Evolutionary conservation across 1,140 invertebrate species (phyloP).

Genomic region (Oryzaephilus surinamensis): DNA sequence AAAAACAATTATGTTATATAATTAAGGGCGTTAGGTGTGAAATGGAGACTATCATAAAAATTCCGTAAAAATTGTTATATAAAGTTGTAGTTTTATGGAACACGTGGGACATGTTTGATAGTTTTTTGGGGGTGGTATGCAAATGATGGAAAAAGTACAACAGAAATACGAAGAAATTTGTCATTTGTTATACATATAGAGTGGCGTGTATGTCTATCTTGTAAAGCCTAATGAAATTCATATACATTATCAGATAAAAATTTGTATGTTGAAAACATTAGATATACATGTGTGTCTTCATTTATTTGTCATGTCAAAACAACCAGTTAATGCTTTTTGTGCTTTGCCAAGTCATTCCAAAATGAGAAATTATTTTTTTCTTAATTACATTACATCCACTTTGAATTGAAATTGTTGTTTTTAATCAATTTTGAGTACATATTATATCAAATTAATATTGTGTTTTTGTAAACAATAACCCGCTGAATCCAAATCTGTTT

Average conservation of each 20-base stretch:
- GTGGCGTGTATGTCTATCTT: constrained; percentile 3
- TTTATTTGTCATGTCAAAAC: constrained; percentile 9
- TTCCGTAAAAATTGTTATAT: constrained; percentile 4
- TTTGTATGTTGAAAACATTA: constrained; percentile 11
- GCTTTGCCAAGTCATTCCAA: too few relatives aligned
- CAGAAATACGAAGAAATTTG: too few relatives aligned
- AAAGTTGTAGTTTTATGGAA: constrained; percentile 8
- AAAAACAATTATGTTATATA: too few relatives aligned
- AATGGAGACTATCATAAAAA: neutral
- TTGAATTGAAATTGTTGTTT: too few relatives aligned
- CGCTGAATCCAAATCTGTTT: too few relatives aligned
- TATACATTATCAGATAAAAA: constrained; percentile 11
- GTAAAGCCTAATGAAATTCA: constrained; percentile 10
- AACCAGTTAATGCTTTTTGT: too few relatives aligned
- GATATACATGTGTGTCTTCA: constrained; percentile 4
- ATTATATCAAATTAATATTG: too few relatives aligned
- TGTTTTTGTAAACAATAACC: too few relatives aligned
- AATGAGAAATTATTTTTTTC: too few relatives aligned
- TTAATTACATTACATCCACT: too few relatives aligned
- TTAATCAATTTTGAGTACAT: too few relatives aligned
- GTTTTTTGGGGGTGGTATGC: constrained; percentile 8
- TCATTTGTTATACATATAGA: constrained; percentile 8
- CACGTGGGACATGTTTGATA: constrained; percentile 1
- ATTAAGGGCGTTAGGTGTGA: too few relatives aligned
- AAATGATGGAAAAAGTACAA: constrained; percentile 7